Conservation (phyloP, 2,113 vertebrate species). For the Strix uralensis region DNA sequence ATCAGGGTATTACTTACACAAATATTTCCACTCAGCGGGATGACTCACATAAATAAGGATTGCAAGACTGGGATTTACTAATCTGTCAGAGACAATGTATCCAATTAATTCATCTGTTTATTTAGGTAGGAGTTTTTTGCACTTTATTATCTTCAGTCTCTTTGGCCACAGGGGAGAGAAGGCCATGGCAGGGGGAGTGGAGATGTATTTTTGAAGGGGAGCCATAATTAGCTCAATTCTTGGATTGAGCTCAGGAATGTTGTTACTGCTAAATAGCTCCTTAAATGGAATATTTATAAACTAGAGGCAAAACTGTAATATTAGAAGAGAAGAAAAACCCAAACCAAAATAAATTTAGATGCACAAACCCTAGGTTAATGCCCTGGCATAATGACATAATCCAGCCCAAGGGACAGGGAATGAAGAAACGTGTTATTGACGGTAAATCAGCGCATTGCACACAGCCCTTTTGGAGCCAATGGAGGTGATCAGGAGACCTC, state of each 20-base stretch:
- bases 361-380: slow-evolving; percentile 22
- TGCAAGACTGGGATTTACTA: slow-evolving; percentile 7
- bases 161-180: background rate
- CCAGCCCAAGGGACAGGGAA: background rate
- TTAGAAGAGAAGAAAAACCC: slow-evolving; percentile 45
- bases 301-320: slow-evolving; percentile 27
- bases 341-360: slow-evolving; percentile 32
- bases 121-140: slow-evolving; percentile 46
- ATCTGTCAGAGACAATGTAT: slow-evolving; percentile 7
- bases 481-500: background rate
- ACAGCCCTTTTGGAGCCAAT: background rate
- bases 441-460: background rate
- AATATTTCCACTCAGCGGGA: slow-evolving; percentile 31
- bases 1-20: background rate
- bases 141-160: slow-evolving; percentile 5
- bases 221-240: slow-evolving; percentile 59
- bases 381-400: slow-evolving; percentile 26
- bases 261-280: slow-evolving; percentile 64
- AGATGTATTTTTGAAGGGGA: slow-evolving; percentile 54
- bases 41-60: slow-evolving; percentile 21
- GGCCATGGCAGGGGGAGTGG: background rate
- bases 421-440: background rate
- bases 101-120: slow-evolving; percentile 46
- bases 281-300: slow-evolving; percentile 67
- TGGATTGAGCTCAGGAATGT: slow-evolving; percentile 59